Evolutionary conservation across 2,797 vertebrate genomes (phyloP), one percentile per base, ranked within the genome.

Genomic region (Lutjanus campechanus): DNA sequence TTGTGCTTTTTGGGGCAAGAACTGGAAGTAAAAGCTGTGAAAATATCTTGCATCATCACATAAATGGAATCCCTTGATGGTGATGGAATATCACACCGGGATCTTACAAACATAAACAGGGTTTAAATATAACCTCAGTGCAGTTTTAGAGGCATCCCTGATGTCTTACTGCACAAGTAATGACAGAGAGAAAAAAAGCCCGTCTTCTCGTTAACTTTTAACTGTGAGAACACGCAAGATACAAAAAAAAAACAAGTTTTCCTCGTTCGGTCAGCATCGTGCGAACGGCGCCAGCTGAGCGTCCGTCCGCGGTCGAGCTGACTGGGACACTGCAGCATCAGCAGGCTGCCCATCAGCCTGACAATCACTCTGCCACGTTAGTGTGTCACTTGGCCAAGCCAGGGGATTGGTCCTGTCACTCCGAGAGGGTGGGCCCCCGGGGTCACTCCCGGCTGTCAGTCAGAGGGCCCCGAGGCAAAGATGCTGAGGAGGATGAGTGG

Each of bases 401-500:
- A 5, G 47, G 55, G 79, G 82, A 87, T 89, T 88, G 89, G 83
- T 49, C 63, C 81, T 83, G 86, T 86, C 89, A 85, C 62, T 76
- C 55, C 1, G 29, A 81, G 83, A 77, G 83, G 87, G 69, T 12
- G 83, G 85, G 68, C 43, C 73, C 73, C 44, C n/a, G 16, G 67
- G 89, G 90, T 88, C 88, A 90, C 71, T 29, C 67, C 17, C 22
- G 19, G 68, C 74, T 85, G 91, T 90, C 90, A 90, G 59, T 93
- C 89, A 91, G 3, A 17, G 1, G 25, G 19, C 58, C 80, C 60
- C 0, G 51, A 78, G 81, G 82, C 77, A 54, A 68, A 78, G 81
- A 84, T 61, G 75, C 87, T 78, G 85, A 90, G 85, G 79, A 73
- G 61, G 78, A 88, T 59, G 78, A 82, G 87, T 74, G 79, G 86